Evolutionary conservation across 2,797 vertebrate species (phyloP), one percentile per base, ranked within the genome.

Genomic region (Trichosurus vulpecula): DNA sequence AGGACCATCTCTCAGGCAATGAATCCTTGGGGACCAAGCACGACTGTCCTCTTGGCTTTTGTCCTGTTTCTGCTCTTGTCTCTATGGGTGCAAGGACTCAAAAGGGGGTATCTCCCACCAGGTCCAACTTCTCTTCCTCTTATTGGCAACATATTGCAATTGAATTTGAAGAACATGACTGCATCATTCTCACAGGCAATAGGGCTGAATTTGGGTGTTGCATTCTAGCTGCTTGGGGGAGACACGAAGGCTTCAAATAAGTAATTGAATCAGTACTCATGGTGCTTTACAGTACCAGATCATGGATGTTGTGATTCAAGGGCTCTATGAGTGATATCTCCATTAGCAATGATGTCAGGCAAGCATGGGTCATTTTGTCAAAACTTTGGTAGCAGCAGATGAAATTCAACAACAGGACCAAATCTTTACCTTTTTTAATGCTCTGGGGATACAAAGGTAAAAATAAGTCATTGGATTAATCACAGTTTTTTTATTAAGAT

Each of bases 121-220:
- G 91, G 94, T 54, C 94, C 91, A 47, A 81, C n/a, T 89, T 91
- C 94, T 94, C 47, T 94, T 31, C 61, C 90, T 11, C 27, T 94
- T 81, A 55, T 94, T 66, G 94, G 94, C 22, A 94, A 94, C 35
- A 2, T 51, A n/a, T 54, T 94, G 54, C 91, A 92, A 66, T 0
- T 94, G 51, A 16, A 81, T 91, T 16, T 52, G 9, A 94, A 57
- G 54, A 35, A 92, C 0, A 52, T 92, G 22, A 0, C 87, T 74
- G 4, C 4, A 8, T 74, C 61, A 16, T 74, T 74, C 14, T 74
- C 16, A 6, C 35, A 19, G 61, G 61, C 74, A 74, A 74, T 16
- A 3, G 19, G 61, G 1, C 14, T 41, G 35, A 61, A 19, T n/a
- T 74, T 74, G 14, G 35, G 35, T 35, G 74, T 74, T 74, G 35